Evolutionary conservation across 1,140 invertebrate species (phyloP).

Genomic region (Mya arenaria): DNA sequence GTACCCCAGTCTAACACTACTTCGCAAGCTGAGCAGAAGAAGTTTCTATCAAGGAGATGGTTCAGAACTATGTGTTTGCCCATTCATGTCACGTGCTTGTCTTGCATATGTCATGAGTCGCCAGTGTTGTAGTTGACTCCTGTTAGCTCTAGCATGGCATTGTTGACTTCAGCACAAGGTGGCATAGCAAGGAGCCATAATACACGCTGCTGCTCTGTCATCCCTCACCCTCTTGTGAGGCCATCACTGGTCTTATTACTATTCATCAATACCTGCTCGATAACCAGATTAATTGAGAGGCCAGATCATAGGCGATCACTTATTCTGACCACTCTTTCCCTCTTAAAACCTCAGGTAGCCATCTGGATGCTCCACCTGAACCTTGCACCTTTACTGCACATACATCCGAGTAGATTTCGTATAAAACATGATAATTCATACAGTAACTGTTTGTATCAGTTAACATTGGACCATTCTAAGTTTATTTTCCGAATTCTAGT

Average conservation of each 20-base stretch:
- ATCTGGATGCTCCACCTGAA: no score
- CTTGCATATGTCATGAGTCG: slow-evolving; percentile 57
- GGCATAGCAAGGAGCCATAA: slow-evolving; percentile 36
- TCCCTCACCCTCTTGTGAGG: slow-evolving; percentile 48
- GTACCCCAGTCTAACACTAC: no score
- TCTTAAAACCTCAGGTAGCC: neutral
- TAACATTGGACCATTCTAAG: no score
- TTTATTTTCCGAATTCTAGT: no score
- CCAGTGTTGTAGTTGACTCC: slow-evolving; percentile 39
- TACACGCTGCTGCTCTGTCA: neutral
- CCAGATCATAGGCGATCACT: slow-evolving; percentile 78
- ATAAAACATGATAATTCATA: no score
- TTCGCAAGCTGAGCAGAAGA: no score
- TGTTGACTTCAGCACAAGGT: slow-evolving; percentile 11
- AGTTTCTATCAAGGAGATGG: slow-evolving; percentile 42
- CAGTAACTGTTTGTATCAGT: no score
- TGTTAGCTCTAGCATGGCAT: slow-evolving; percentile 53
- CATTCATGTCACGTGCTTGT: slow-evolving; percentile 33
- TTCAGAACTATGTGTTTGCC: slow-evolving; percentile 31
- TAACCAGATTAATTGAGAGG: slow-evolving; percentile 72
- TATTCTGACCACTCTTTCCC: slow-evolving; percentile 29
- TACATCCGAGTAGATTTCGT: no score
- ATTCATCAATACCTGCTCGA: slow-evolving; percentile 66
- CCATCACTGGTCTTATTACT: slow-evolving; percentile 78
- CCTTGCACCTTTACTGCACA: no score